phyloP scores from a whole-genome alignment of 2,113 vertebrate species.

The Aegotheles bennettii region DNA sequence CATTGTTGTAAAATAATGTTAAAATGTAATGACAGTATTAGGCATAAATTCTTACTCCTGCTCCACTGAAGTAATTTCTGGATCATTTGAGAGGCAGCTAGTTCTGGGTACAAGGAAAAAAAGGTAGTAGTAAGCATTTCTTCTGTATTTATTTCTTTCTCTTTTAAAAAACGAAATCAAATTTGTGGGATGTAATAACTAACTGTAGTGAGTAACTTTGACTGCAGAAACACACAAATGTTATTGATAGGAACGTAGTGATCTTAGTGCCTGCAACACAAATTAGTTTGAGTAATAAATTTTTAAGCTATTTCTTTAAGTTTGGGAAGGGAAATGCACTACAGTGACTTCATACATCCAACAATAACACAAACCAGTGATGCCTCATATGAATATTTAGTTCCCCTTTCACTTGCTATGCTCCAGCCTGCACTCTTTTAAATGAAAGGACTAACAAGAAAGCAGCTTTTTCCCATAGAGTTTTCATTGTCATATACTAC shows the following conservation, averaged over 20 bases:
- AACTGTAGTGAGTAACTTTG: not conserved
- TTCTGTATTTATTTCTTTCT: not conserved
- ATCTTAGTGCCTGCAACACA: not conserved
- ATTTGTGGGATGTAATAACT: not conserved
- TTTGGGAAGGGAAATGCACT: not conserved
- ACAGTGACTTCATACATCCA: conserved; percentile 8
- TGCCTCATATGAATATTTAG: not conserved
- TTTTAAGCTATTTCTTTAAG: not conserved
- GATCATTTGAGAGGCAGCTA: conserved; percentile 81
- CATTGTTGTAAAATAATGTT: not conserved
- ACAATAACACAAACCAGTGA: not conserved
- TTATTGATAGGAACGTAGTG: not conserved
- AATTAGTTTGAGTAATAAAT: not conserved
- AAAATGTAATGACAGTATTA: conserved; percentile 5
- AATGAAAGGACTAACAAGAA: not conserved
- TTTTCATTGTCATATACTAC: not conserved
- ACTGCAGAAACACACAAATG: not conserved
- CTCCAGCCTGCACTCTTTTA: not conserved
- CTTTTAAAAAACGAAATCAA: not conserved
- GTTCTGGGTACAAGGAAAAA: conserved; percentile 71
- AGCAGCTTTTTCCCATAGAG: not conserved
- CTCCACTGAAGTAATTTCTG: conserved; percentile 76
- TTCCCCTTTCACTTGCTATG: conserved; percentile 3
- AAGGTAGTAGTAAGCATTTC: conserved; percentile 52
- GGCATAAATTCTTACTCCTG: conserved; percentile 76